Evolutionary conservation across 2,888 invertebrate species (phyloP).

Genomic region (Hypercompe scribonia): DNA sequence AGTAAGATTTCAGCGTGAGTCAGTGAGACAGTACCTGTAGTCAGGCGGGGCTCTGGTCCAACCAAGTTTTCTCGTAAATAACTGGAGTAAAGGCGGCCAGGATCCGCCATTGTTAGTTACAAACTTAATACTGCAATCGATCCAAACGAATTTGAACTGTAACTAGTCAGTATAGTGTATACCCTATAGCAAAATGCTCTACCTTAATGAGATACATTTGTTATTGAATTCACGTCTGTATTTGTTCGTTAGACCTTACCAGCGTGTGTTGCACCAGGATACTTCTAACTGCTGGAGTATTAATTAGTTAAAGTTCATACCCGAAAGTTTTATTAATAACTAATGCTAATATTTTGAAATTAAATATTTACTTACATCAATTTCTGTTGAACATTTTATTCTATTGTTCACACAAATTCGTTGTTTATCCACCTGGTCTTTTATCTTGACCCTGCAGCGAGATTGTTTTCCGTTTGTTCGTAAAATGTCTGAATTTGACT

Average conservation of each 20-base stretch:
- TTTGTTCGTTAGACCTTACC: constrained; percentile 44
- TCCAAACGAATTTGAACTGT: constrained; percentile 49
- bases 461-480: constrained; percentile 10
- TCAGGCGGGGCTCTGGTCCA: constrained; percentile 26
- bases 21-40: constrained; percentile 37
- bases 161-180: constrained; percentile 18
- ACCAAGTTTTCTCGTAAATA: constrained; percentile 52
- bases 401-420: constrained; percentile 12
- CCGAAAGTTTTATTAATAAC: constrained; percentile 23
- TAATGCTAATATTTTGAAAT: constrained; percentile 13
- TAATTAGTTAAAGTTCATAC: constrained; percentile 30
- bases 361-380: constrained; percentile 9
- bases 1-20: constrained; percentile 49
- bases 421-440: constrained; percentile 1
- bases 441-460: constrained; percentile 1
- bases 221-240: constrained; percentile 53
- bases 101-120: constrained; percentile 44
- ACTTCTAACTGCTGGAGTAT: constrained; percentile 37
- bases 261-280: constrained; percentile 24
- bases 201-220: constrained; percentile 48
- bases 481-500: constrained; percentile 15
- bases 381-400: constrained; percentile 1
- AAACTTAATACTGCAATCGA: constrained; percentile 42
- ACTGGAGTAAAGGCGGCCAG: constrained; percentile 33
- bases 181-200: constrained; percentile 13